Conservation (phyloP, 2,888 invertebrate species). For the Machimus rusticus region DNA sequence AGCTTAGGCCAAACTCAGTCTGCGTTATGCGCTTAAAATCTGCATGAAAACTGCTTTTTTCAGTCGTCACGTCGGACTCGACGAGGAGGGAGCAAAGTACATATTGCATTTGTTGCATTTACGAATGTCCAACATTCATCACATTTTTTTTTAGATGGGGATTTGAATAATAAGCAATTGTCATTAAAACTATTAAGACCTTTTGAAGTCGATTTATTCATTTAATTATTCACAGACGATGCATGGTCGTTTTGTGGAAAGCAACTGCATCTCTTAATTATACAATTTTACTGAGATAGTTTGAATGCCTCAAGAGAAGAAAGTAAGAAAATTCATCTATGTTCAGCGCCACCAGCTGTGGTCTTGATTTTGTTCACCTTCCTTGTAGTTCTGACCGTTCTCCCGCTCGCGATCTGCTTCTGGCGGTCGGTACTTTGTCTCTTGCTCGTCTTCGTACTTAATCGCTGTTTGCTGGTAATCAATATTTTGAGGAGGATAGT, state of each 20-base stretch:
- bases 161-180: neutral
- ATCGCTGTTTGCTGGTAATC: constrained; percentile 70
- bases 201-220: neutral
- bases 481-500: constrained; percentile 70
- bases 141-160: too few species aligned
- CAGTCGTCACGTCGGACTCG: too few species aligned
- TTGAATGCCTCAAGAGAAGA: neutral
- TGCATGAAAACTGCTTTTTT: too few species aligned
- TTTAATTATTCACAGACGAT: neutral
- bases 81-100: too few species aligned
- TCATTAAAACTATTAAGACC: neutral
- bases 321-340: neutral
- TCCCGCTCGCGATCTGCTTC: constrained; percentile 53
- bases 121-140: too few species aligned
- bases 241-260: neutral
- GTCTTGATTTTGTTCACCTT: constrained; percentile 31
- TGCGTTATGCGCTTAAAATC: too few species aligned
- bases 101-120: too few species aligned
- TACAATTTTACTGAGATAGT: neutral
- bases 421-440: constrained; percentile 76
- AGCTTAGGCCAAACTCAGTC: too few species aligned
- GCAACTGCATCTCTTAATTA: neutral
- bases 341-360: constrained; percentile 47
- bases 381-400: constrained; percentile 40
- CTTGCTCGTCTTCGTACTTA: constrained; percentile 73